A percentile compares a stretch with the other conserved stretches of the same genome.
Evolutionary conservation across 2,113 vertebrate species (phyloP).

Genomic region (Oreotrochilus melanogaster): DNA sequence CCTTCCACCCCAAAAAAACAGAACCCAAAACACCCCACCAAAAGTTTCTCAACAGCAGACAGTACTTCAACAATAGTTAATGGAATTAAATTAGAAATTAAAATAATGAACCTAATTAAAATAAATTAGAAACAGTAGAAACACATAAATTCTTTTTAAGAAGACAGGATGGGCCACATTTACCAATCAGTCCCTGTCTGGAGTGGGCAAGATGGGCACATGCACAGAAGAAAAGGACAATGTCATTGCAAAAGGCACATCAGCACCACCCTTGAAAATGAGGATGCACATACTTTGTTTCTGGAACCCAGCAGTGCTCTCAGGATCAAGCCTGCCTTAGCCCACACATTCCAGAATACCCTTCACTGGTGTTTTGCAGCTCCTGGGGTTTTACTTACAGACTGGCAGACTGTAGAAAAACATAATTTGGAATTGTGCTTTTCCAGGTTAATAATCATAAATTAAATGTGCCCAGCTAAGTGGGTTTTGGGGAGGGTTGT

Average conservation of each 20-base stretch:
- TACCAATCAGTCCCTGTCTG: neutral
- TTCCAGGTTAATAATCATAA: neutral
- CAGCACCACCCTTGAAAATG: neutral
- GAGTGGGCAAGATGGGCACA: neutral
- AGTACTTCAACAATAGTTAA: neutral
- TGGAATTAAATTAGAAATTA: neutral
- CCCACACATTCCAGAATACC: neutral
- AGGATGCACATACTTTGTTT: neutral
- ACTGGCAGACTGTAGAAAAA: neutral
- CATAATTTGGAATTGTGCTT: neutral
- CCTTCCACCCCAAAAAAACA: neutral
- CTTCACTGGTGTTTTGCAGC: neutral
- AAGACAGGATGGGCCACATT: neutral
- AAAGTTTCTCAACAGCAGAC: neutral
- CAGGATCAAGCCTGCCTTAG: neutral
- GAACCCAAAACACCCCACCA: neutral
- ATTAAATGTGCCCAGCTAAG: neutral
- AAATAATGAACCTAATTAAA: too few relatives aligned
- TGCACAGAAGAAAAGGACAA: neutral
- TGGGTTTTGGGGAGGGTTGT: neutral
- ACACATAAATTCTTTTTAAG: neutral
- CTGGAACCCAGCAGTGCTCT: neutral
- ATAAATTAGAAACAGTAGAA: neutral
- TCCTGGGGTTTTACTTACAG: neutral
- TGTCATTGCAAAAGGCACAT: neutral